Evolutionary conservation across 1,140 invertebrate genomes (phyloP), one percentile per base, ranked within the genome.

Genomic region (Galleria mellonella): DNA sequence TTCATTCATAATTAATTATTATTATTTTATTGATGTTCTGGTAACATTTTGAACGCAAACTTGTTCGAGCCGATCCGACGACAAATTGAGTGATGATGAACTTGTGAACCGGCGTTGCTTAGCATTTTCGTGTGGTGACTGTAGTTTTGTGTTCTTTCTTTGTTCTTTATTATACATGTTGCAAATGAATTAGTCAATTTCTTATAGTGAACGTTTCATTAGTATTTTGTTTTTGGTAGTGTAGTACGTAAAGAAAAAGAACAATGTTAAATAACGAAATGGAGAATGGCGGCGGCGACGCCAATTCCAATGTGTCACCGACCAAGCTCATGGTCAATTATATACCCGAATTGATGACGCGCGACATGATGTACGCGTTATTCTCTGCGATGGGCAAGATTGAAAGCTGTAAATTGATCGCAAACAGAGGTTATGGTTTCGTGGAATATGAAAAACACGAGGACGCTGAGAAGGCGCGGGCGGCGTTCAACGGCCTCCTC

Each of bases 261-360:
- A 83, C 70, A 71, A 85, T 83, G 77, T 60, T 79, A 75, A 71
- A 72, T 42, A 79, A 76, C 82, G 79, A 85, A 47, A 66, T 83
- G 69, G 82, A 87, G 77, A 84, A 85, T 79, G 77, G 82, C 82
- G 81, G 81, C 77, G 84, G 79, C 72, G 84, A 82, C 82, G 81
- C 77, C 53, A 78, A 72, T 64, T 72, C 66, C 71, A 87, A 85
- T 84, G 83, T 87, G 83, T 87, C 86, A 76, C 75, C 76, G 56
- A 87, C 86, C 52, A 87, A 87, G 74, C 83, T 87, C 72, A 87
- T 87, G 84, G 84, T 87, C 62, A 87, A 87, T 65, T 87, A 86
- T 65, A 86, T 87, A 51, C 84, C 86, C 11, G 86, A 87, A 58
- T 44, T 83, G 69, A 86, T 87, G 83, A 86, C 78, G 55, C 77